phyloP scores from a whole-genome alignment of 2,113 vertebrate genomes.

The Toxostoma redivivum region DNA sequence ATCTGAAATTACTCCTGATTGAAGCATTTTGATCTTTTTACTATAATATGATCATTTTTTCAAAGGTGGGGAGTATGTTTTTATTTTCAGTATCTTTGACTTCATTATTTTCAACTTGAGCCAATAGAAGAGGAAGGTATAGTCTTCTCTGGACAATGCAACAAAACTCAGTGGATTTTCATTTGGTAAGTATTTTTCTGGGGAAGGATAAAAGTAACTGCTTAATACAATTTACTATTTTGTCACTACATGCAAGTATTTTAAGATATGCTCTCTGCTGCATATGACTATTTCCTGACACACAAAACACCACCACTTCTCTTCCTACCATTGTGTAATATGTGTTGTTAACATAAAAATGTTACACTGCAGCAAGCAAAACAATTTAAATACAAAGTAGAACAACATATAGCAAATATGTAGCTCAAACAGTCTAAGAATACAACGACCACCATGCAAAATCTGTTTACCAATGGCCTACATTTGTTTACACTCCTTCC shows the following conservation, averaged over 20 bases:
- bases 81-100: neutral
- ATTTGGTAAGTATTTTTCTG: neutral
- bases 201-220: neutral
- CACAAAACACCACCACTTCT: neutral
- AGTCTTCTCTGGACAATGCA: neutral
- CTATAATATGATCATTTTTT: neutral
- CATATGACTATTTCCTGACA: neutral
- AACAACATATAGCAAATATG: neutral
- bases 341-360: rapidly evolving
- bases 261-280: neutral
- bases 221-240: neutral
- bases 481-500: neutral
- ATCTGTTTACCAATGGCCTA: neutral
- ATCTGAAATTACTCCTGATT: neutral
- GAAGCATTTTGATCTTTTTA: neutral
- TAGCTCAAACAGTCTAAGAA: neutral
- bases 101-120: neutral
- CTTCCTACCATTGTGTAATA: neutral
- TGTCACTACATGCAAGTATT: neutral
- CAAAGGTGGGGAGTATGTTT: neutral
- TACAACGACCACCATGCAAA: neutral
- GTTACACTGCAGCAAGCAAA: neutral
- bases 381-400: neutral
- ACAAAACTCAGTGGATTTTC: neutral
- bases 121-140: neutral